These are phyloP conservation scores for Acanthisitta chloris DNA, from an alignment of 2,113 vertebrate species.

Conservation along the genomic window DNA sequence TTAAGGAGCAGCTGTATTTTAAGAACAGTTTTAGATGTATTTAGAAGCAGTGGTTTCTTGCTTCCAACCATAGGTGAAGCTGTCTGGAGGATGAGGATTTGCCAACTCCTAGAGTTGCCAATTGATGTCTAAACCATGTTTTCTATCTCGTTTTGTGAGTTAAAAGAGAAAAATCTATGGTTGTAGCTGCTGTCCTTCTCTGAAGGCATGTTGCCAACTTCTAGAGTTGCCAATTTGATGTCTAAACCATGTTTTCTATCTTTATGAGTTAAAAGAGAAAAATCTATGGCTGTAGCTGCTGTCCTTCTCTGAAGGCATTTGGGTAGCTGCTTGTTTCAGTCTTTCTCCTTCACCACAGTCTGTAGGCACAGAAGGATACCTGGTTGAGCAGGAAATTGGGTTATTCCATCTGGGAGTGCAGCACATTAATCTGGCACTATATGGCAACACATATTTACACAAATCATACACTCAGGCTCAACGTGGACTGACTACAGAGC, in stretches of 20 bases:
- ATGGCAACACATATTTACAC: neutral
- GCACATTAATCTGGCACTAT: neutral
- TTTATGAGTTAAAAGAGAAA: neutral
- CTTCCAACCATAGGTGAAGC: neutral
- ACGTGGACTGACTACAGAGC: neutral
- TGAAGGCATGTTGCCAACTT: neutral
- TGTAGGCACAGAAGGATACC: neutral
- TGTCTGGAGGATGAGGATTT: neutral
- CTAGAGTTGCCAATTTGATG: neutral
- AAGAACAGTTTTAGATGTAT: too few relatives aligned
- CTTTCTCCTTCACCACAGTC: neutral
- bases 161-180: neutral
- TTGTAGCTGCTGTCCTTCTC: neutral
- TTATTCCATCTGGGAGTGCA: neutral
- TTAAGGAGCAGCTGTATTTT: neutral
- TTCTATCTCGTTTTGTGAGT: neutral
- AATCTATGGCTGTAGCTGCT: neutral
- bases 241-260: neutral
- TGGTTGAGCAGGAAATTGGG: neutral
- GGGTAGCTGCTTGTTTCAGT: neutral
- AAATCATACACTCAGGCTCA: neutral
- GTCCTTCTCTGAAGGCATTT: neutral
- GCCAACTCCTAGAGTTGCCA: neutral
- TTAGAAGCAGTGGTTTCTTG: neutral
- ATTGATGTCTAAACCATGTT: neutral